A percentile compares a stretch with the other conserved stretches of the same genome.
These are phyloP conservation scores for Tachuris rubrigastra DNA, from an alignment of 2,113 vertebrate genomes.

Conservation along the genomic window DNA sequence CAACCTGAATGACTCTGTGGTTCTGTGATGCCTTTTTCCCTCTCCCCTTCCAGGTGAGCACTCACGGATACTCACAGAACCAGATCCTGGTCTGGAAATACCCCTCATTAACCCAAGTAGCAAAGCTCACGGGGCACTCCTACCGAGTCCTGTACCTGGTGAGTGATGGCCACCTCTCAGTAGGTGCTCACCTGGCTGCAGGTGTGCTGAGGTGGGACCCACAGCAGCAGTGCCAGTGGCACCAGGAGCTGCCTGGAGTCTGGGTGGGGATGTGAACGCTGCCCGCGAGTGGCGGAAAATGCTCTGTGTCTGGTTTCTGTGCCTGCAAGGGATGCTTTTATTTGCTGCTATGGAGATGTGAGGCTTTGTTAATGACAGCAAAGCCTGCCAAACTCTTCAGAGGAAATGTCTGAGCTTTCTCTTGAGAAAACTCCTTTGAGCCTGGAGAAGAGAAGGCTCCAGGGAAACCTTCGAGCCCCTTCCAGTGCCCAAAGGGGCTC, in stretches of 20 bases:
- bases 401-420: background rate
- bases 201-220: background rate
- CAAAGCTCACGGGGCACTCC: constrained; percentile 96
- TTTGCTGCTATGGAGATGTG: constrained; percentile 15
- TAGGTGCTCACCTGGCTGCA: background rate
- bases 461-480: background rate
- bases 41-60: constrained; percentile 85
- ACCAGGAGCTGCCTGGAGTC: background rate
- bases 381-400: background rate
- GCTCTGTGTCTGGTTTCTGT: background rate
- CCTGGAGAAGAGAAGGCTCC: background rate
- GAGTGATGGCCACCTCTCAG: background rate
- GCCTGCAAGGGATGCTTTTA: background rate
- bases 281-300: background rate
- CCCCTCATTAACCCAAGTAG: constrained; percentile 95
- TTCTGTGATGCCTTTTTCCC: fast-evolving
- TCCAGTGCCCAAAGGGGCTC: background rate
- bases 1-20: background rate
- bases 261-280: background rate
- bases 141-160: constrained; percentile 97
- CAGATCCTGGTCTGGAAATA: constrained; percentile 99
- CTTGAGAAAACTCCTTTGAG: background rate
- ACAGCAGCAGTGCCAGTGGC: background rate
- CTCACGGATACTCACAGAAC: constrained; percentile 98
- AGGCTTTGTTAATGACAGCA: background rate